A percentile compares a stretch with the other conserved stretches of the same genome.
Evolutionary conservation across 2,797 vertebrate genomes (phyloP).

Genomic region (Hydrocynus forskahlii): DNA sequence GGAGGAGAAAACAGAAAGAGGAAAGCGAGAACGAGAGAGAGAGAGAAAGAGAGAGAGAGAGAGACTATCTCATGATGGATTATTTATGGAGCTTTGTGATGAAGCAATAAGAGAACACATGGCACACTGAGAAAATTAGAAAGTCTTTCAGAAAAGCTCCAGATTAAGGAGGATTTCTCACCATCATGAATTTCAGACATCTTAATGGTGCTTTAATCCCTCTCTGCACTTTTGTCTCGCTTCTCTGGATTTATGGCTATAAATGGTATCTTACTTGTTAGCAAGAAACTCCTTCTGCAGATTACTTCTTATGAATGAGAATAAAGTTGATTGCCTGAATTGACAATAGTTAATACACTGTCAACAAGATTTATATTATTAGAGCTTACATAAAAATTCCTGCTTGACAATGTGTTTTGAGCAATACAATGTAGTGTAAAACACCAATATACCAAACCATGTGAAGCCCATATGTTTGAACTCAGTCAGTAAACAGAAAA

Average conservation of each 20-base stretch:
- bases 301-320: neutral
- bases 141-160: conserved; percentile 35
- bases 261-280: conserved; percentile 36
- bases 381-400: neutral
- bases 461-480: no score
- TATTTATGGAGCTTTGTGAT: conserved; percentile 24
- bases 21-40: neutral
- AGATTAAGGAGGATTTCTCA: conserved; percentile 54
- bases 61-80: neutral
- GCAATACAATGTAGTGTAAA: neutral
- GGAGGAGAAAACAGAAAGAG: neutral
- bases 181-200: conserved; percentile 48
- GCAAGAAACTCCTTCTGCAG: conserved; percentile 11
- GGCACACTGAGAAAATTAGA: conserved; percentile 33
- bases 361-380: neutral
- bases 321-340: conserved; percentile 12
- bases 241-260: conserved; percentile 18
- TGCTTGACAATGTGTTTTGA: neutral
- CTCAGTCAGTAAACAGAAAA: neutral
- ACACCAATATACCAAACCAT: no score
- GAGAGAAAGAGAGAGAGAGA: neutral
- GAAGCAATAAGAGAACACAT: conserved; percentile 34
- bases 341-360: conserved; percentile 8
- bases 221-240: conserved; percentile 21
- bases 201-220: conserved; percentile 43